Conservation (phyloP, 2,113 vertebrate genomes). For the Orthonyx spaldingii region DNA sequence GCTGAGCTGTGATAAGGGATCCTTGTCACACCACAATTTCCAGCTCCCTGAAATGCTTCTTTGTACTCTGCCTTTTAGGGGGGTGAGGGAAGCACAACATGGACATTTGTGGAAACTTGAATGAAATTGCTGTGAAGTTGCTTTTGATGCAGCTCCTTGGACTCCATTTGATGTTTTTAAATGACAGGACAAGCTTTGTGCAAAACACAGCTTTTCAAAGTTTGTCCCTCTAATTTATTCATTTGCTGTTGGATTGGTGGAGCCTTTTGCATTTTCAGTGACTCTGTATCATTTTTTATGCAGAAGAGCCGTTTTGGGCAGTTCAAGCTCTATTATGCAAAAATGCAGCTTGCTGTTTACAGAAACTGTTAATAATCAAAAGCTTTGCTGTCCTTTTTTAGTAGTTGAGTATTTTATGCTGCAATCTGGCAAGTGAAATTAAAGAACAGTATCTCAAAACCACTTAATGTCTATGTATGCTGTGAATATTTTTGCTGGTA, state of each 20-base stretch:
- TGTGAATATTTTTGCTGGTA: not conserved
- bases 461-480: not conserved
- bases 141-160: not conserved
- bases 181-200: not conserved
- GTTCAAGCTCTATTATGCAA: not conserved
- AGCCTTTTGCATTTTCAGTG: not conserved
- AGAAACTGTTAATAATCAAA: not conserved
- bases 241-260: not conserved
- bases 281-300: not conserved
- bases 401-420: not conserved
- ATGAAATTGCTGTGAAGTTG: not conserved
- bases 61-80: not conserved
- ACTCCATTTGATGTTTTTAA: not conserved
- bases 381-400: not conserved
- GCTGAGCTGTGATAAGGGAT: slow-evolving; percentile 53
- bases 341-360: not conserved
- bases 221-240: not conserved
- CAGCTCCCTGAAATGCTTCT: slow-evolving; percentile 33
- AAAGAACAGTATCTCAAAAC: not conserved
- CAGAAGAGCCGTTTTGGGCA: not conserved
- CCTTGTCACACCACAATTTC: slow-evolving; percentile 54
- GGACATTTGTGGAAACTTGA: not conserved
- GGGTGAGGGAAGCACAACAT: not conserved
- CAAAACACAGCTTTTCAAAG: not conserved
- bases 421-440: not conserved